Conservation (phyloP, 1,140 invertebrate species). For the Procambarus virginalis region DNA sequence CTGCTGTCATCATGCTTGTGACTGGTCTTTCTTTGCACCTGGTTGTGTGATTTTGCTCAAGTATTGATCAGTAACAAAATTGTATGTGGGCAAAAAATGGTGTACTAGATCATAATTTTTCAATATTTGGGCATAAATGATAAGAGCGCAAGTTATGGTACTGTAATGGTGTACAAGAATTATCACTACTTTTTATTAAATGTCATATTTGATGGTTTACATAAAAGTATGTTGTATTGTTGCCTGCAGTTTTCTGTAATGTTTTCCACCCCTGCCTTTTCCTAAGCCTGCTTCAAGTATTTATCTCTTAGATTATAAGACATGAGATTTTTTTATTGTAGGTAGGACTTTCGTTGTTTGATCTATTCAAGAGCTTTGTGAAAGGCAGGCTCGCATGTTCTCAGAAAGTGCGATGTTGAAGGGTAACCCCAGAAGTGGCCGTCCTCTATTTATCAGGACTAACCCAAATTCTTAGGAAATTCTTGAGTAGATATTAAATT, state of each 20-base stretch:
- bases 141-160: constrained; percentile 56
- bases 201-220: constrained; percentile 68
- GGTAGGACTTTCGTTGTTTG: constrained; percentile 63
- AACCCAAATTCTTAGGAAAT: constrained; percentile 42
- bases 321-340: constrained; percentile 42
- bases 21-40: constrained; percentile 56
- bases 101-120: constrained; percentile 37
- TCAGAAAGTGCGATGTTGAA: constrained; percentile 58
- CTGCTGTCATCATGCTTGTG: constrained; percentile 56
- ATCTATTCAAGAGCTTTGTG: constrained; percentile 63
- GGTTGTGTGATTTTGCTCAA: constrained; percentile 68
- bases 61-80: constrained; percentile 55
- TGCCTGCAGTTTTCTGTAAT: constrained; percentile 64
- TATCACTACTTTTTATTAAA: constrained; percentile 63
- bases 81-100: constrained; percentile 49
- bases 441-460: constrained; percentile 47
- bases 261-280: constrained; percentile 66
- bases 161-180: constrained; percentile 65
- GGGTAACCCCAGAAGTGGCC: constrained; percentile 54
- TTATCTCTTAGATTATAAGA: constrained; percentile 58
- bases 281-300: constrained; percentile 67
- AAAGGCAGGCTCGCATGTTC: constrained; percentile 63
- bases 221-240: constrained; percentile 58
- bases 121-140: constrained; percentile 66
- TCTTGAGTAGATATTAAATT: neutral